A percentile compares a stretch with the other conserved stretches of the same genome.
Conservation (phyloP, 2,113 vertebrate genomes). For the Ammodytes marinus region DNA sequence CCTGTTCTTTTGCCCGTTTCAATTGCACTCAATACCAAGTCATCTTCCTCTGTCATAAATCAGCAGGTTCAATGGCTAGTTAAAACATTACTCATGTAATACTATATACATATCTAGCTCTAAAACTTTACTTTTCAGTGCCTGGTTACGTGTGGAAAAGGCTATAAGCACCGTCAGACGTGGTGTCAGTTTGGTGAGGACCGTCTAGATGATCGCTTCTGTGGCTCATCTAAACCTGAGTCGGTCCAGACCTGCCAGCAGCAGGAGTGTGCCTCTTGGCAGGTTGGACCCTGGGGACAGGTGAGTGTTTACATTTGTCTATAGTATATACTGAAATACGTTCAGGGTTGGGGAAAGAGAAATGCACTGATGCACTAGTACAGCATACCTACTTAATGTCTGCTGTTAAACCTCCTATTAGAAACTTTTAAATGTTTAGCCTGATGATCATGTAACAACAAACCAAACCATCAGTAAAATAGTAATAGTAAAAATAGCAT, state of each 20-base stretch:
- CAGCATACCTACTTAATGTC: not conserved
- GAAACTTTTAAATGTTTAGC: no score
- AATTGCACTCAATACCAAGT: not conserved
- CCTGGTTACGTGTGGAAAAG: slow-evolving; percentile 97
- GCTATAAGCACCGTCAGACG: slow-evolving; percentile 94
- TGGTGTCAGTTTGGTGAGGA: slow-evolving; percentile 98
- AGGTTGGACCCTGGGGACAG: slow-evolving; percentile 97
- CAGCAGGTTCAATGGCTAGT: not conserved
- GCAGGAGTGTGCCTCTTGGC: slow-evolving; percentile 97
- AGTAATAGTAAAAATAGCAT: no score
- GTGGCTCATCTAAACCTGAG: slow-evolving; percentile 90
- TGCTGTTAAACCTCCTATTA: not conserved
- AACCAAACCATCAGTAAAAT: no score
- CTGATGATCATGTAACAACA: no score
- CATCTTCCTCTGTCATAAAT: slow-evolving; percentile 1
- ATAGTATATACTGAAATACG: not conserved
- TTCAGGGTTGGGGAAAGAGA: not conserved
- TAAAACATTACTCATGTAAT: slow-evolving; percentile 1
- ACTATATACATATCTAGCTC: not conserved
- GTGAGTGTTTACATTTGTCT: slow-evolving; percentile 79
- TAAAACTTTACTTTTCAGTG: slow-evolving; percentile 85
- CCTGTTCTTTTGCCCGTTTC: not conserved
- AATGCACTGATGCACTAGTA: not conserved
- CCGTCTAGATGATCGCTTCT: slow-evolving; percentile 89
- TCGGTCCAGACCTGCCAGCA: slow-evolving; percentile 93